These are phyloP conservation scores for Gavialis gangeticus DNA, from an alignment of 2,113 vertebrate species.

Conservation along the genomic window DNA sequence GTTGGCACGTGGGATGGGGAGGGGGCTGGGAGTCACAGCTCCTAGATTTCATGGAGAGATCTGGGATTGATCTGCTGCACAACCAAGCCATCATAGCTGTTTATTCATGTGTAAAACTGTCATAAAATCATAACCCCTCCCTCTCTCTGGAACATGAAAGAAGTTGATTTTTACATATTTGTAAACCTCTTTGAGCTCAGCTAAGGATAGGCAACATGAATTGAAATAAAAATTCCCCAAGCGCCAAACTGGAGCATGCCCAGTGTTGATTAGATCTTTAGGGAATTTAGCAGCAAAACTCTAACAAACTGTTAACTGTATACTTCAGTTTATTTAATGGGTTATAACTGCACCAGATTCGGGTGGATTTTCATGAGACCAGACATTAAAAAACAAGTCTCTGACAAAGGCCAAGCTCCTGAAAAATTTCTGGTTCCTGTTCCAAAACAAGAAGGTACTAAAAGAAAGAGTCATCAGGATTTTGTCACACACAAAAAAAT, in stretches of 20 bases:
- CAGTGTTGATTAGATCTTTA: accelerated
- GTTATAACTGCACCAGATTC: not conserved
- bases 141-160: too few relatives aligned
- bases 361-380: not conserved
- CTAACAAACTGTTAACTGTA: accelerated
- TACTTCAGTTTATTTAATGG: not conserved
- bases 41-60: not conserved
- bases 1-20: too few relatives aligned
- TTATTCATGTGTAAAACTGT: too few relatives aligned
- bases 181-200: too few relatives aligned
- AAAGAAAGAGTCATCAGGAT: not conserved
- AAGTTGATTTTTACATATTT: too few relatives aligned
- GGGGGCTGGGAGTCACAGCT: too few relatives aligned
- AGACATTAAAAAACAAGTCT: not conserved
- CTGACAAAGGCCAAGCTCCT: not conserved
- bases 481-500: accelerated
- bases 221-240: too few relatives aligned
- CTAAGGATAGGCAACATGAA: too few relatives aligned
- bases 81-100: too few relatives aligned
- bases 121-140: too few relatives aligned
- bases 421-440: not conserved
- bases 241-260: not conserved
- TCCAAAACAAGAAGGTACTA: not conserved
- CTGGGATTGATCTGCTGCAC: too few relatives aligned
- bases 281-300: not conserved